A percentile compares a stretch with the other conserved stretches of the same genome.
phyloP scores from a whole-genome alignment of 2,113 vertebrate species.

The Coturnix japonica region DNA sequence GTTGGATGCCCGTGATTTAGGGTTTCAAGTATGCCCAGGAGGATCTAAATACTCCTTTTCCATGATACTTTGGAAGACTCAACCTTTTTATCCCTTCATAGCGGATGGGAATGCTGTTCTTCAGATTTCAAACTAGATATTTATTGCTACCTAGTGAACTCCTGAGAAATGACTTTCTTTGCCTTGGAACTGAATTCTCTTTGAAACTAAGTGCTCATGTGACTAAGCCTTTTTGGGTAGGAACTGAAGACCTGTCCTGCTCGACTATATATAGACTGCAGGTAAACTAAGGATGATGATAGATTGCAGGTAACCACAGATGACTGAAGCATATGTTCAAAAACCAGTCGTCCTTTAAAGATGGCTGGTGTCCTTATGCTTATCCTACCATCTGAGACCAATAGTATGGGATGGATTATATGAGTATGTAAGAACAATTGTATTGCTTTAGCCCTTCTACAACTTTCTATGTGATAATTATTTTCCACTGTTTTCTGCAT shows the following conservation, averaged over 20 bases:
- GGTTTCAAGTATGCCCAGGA: background rate
- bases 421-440: background rate
- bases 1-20: background rate
- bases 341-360: background rate
- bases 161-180: background rate
- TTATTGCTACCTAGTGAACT: background rate
- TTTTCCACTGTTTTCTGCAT: background rate
- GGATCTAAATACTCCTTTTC: conserved; percentile 12
- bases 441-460: background rate
- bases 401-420: background rate
- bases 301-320: background rate
- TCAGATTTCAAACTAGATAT: background rate
- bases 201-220: background rate
- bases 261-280: background rate
- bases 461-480: background rate
- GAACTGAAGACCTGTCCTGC: background rate
- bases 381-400: background rate
- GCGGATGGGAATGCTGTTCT: background rate
- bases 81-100: background rate
- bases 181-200: background rate
- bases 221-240: background rate
- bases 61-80: background rate
- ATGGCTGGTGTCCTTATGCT: background rate
- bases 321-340: background rate
- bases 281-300: background rate